Percentiles rank a stretch among this genome's conserved stretches.
These are phyloP conservation scores for Alentia gelatinosa DNA, from an alignment of 2,888 invertebrate genomes.

Conservation along the genomic window DNA sequence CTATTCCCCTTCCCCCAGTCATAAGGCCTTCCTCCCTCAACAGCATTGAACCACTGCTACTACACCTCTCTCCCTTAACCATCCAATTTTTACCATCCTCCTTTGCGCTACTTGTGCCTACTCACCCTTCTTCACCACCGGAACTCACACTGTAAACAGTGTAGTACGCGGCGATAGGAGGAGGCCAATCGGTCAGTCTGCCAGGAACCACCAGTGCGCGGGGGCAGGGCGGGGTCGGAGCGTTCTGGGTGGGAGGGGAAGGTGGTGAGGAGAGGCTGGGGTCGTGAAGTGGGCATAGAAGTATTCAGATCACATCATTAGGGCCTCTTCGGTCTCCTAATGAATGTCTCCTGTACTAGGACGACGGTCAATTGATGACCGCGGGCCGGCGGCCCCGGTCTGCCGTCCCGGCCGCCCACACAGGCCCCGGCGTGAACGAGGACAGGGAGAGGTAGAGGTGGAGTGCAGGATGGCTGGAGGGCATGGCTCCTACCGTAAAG, in stretches of 20 bases:
- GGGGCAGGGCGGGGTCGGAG: neutral
- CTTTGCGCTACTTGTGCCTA: no score
- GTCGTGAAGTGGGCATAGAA: neutral
- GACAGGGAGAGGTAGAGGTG: no score
- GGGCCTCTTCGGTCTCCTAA: neutral
- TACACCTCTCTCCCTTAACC: no score
- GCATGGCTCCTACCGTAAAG: no score
- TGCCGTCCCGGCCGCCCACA: neutral
- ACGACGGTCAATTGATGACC: slow-evolving; percentile 26
- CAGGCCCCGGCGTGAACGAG: no score
- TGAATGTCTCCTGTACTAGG: slow-evolving; percentile 8
- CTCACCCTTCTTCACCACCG: no score
- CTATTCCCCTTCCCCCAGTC: no score
- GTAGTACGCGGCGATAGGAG: neutral
- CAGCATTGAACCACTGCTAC: no score
- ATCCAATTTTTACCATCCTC: no score
- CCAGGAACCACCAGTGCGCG: no score
- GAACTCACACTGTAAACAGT: slow-evolving; percentile 2
- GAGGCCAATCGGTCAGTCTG: neutral
- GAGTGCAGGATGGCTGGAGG: no score
- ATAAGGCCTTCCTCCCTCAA: no score
- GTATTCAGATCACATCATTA: slow-evolving; percentile 32
- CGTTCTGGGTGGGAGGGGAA: neutral
- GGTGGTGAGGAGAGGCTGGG: neutral
- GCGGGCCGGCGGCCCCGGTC: neutral